Conservation (phyloP, 2,888 invertebrate species). For the Eugnorisma glareosa region DNA sequence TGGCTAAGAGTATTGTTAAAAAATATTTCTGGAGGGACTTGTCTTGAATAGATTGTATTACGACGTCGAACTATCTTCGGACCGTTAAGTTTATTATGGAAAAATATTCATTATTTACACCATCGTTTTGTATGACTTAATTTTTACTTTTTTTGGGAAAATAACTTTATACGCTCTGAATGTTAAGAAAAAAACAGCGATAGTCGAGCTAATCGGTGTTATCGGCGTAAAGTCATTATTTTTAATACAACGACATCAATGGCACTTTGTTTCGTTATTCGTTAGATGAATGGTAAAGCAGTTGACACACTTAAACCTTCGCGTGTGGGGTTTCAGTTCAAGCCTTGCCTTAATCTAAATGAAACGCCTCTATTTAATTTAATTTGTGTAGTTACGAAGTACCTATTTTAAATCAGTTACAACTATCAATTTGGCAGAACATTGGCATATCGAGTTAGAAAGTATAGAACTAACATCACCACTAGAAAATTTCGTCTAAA, state of each 20-base stretch:
- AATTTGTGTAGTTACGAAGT: constrained; percentile 73
- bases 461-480: constrained; percentile 71
- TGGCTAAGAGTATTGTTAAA: constrained; percentile 87
- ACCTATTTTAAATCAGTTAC: constrained; percentile 71
- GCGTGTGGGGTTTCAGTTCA: constrained; percentile 72
- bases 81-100: constrained; percentile 78
- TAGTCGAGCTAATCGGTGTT: constrained; percentile 38
- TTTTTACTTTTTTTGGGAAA: constrained; percentile 77
- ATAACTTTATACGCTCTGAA: constrained; percentile 76
- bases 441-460: constrained; percentile 80
- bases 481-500: constrained; percentile 80
- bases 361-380: constrained; percentile 72
- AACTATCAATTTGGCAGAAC: constrained; percentile 77
- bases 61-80: constrained; percentile 81
- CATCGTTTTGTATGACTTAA: constrained; percentile 71
- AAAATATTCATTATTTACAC: constrained; percentile 84
- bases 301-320: constrained; percentile 64
- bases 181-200: constrained; percentile 54
- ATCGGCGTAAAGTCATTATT: constrained; percentile 56
- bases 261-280: constrained; percentile 73
- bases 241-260: constrained; percentile 70
- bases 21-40: constrained; percentile 88
- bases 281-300: constrained; percentile 33
- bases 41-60: constrained; percentile 83
- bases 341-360: constrained; percentile 79